These are phyloP conservation scores for Trichechus manatus DNA, from an alignment of 2,113 vertebrate genomes.

Conservation along the genomic window DNA sequence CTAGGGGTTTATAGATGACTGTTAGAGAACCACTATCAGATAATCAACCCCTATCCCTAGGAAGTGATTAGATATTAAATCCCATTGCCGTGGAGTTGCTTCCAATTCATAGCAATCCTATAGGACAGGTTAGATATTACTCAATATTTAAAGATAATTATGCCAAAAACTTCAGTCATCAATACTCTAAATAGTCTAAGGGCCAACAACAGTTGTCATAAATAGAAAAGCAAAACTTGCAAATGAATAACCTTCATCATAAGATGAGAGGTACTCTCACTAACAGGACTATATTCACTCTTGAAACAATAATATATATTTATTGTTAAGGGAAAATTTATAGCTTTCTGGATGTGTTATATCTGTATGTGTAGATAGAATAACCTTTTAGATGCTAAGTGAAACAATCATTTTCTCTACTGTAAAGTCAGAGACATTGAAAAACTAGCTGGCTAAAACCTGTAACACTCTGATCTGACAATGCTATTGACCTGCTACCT, in stretches of 20 bases:
- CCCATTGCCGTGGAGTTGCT: no score
- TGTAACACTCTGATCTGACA: background rate
- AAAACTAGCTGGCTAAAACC: background rate
- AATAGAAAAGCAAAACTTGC: background rate
- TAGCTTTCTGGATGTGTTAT: background rate
- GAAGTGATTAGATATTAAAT: background rate
- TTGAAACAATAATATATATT: background rate
- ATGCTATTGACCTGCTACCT: background rate
- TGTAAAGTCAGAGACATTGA: background rate
- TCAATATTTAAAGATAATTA: conserved; percentile 13
- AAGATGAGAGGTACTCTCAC: background rate
- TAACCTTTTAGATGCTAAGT: background rate
- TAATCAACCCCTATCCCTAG: background rate
- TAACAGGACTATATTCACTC: background rate
- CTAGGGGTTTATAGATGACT: background rate
- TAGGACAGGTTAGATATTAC: background rate
- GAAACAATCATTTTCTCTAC: background rate
- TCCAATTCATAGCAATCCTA: no score
- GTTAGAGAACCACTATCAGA: background rate
- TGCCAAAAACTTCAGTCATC: background rate
- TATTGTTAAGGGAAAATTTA: background rate
- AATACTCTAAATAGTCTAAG: background rate
- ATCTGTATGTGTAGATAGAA: background rate
- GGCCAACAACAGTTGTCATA: background rate
- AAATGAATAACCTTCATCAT: background rate